Conservation (phyloP, 2,888 invertebrate species). For the Steinernema hermaphroditum region DNA sequence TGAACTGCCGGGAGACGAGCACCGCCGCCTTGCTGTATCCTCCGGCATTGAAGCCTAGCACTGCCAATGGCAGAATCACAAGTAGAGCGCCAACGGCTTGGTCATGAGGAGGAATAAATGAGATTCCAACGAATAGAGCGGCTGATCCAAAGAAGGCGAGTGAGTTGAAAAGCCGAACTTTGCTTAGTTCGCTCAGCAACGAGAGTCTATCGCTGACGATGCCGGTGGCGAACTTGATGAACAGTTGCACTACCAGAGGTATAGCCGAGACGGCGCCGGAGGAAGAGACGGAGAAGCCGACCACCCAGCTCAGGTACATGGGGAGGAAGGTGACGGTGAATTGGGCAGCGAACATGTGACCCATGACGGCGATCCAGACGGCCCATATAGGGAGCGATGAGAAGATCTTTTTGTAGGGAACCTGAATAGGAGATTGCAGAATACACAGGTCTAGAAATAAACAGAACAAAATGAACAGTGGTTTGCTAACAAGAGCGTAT, state of each 20-base stretch:
- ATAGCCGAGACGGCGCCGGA: constrained; percentile 33
- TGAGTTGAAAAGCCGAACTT: constrained; percentile 34
- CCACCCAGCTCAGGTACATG: constrained; percentile 32
- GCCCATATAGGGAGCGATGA: constrained; percentile 28
- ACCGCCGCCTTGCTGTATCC: constrained; percentile 23
- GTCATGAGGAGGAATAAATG: background rate
- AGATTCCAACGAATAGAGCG: background rate
- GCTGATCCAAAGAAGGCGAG: constrained; percentile 35
- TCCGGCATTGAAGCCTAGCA: background rate
- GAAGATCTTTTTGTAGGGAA: constrained; percentile 34
- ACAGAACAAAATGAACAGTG: too few species aligned
- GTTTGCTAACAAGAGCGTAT: too few species aligned
- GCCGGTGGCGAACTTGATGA: constrained; percentile 38
- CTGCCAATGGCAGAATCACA: background rate
- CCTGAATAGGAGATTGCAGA: too few species aligned
- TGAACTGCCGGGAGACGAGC: background rate
- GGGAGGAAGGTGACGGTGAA: constrained; percentile 42
- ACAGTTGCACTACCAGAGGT: constrained; percentile 36
- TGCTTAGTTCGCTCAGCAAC: background rate
- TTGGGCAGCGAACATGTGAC: constrained; percentile 40
- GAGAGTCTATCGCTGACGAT: constrained; percentile 31
- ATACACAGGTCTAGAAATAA: too few species aligned
- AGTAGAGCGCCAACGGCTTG: background rate
- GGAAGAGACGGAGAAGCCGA: constrained; percentile 31
- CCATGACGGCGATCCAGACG: constrained; percentile 39